These are phyloP conservation scores for Aurelia sp. DNA, from an alignment of 30 jellyfish, hydroid and myxozoan genomes.

Conservation along the genomic window DNA sequence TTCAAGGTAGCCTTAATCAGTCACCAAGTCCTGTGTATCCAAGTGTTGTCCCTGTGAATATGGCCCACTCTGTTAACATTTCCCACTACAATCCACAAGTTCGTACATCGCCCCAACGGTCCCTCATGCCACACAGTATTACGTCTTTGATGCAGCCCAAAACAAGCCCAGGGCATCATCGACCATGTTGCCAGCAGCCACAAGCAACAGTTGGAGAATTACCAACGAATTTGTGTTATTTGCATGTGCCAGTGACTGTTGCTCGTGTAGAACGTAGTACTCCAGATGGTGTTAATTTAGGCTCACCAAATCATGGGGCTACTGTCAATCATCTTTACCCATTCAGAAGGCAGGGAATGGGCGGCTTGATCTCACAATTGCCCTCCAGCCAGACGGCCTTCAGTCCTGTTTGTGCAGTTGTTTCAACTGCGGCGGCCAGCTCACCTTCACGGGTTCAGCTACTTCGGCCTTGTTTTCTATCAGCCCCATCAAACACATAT, in stretches of 20 bases:
- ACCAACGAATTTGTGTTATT: conserved; percentile 58
- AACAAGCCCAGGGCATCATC: conserved; percentile 61
- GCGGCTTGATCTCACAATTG: conserved; percentile 56
- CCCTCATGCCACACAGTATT: conserved; percentile 69
- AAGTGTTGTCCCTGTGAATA: conserved; percentile 5
- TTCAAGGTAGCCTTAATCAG: conserved; percentile 22
- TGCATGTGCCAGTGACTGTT: conserved; percentile 74
- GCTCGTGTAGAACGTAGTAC: conserved; percentile 70
- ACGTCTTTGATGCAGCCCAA: conserved; percentile 64
- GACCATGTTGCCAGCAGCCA: conserved; percentile 70
- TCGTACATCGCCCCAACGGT: conserved; percentile 58
- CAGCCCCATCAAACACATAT: conserved; percentile 72
- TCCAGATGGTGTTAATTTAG: conserved; percentile 28
- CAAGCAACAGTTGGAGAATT: conserved; percentile 65
- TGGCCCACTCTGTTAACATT: conserved; percentile 35
- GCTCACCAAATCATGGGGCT: conserved; percentile 41
- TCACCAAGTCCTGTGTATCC: conserved; percentile 71
- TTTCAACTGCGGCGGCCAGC: conserved; percentile 72
- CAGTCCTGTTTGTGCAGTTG: conserved; percentile 89
- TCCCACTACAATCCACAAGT: conserved; percentile 21
- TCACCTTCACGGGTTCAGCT: conserved; percentile 77
- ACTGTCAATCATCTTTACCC: conserved; percentile 43
- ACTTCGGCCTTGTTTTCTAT: conserved; percentile 83
- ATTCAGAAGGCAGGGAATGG: conserved; percentile 63
- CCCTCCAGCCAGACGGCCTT: conserved; percentile 82